Base-by-base conservation (phyloP, 1,140 invertebrate species). In the Drosophila carrolli region DNA sequence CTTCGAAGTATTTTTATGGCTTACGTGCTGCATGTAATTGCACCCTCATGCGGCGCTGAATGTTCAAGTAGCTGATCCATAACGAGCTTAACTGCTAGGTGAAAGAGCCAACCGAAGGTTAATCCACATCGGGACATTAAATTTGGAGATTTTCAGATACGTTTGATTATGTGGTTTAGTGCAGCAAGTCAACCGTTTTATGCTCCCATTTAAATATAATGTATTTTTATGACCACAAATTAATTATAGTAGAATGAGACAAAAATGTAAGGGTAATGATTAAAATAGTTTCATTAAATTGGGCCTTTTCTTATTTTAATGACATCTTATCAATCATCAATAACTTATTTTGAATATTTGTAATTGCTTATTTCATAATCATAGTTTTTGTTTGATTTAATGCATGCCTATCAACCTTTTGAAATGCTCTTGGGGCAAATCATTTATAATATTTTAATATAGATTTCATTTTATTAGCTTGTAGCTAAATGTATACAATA, bases 21-120 rank as follows among this genome's bases (percentile, higher is more conserved):
- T 67, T 72, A 79, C 82, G 83, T 88, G 83, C 74, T 50, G 68
- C 74, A 88, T 65, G 75, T 75, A 81, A 86, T 82, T 81, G 78
- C 58, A 74, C 59, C 73, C 55, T 82, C 61, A 60, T 78, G 65
- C 62, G 60, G 51, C 47, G 32, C 46, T 54, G 81, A 66, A 73
- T 80, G 76, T 32, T 43, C 44, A 78, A 81, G 81, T 65, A 86
- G 68, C 73, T 71, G 53, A 57, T 51, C 53, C 65, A 66, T 66
- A 66, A 67, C 61, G 65, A 66, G 60, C 65, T 68, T 13, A n/a
- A 53, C 65, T 11, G 29, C 65, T 47, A 68, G 61, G 65, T 68
- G 61, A 67, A 19, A 23, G 40, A 32, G 8, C 8, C 16, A 4
- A 10, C 3, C 13, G 27, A 19, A 41, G 66, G 61, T 66, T 70